phyloP scores from a whole-genome alignment of 1,140 invertebrate genomes.

The Drosophila repletoides region DNA sequence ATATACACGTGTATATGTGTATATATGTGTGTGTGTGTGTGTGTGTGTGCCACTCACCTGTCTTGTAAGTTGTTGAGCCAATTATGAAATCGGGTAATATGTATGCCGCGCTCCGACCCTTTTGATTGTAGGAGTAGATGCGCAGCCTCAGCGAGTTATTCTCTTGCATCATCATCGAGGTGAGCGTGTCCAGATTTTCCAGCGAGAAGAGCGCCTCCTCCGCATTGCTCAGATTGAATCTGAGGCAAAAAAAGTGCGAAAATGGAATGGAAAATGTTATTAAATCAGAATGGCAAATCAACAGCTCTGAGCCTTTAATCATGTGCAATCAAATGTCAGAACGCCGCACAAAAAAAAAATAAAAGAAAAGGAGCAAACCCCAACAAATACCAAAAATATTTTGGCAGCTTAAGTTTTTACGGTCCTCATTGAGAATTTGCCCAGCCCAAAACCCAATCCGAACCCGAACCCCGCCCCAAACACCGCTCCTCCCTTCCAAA shows the following conservation, averaged over 20 bases:
- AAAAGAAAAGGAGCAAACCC: too few species aligned
- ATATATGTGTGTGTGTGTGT: slow-evolving; percentile 2
- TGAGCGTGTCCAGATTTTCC: slow-evolving; percentile 79
- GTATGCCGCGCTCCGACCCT: slow-evolving; percentile 76
- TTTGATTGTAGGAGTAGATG: slow-evolving; percentile 81
- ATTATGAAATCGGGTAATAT: slow-evolving; percentile 77
- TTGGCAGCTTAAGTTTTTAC: slow-evolving; percentile 52
- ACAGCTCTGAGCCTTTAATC: slow-evolving; percentile 69
- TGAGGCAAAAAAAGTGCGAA: slow-evolving; percentile 19
- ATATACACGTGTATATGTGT: background rate
- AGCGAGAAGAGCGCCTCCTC: slow-evolving; percentile 79
- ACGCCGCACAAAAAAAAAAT: too few species aligned
- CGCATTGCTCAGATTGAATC: slow-evolving; percentile 80
- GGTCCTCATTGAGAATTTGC: slow-evolving; percentile 40
- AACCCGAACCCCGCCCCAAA: slow-evolving; percentile 1
- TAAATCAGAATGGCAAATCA: slow-evolving; percentile 71
- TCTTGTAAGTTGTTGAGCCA: slow-evolving; percentile 79
- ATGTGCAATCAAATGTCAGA: slow-evolving; percentile 56
- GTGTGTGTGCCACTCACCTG: slow-evolving; percentile 72
- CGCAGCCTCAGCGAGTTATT: slow-evolving; percentile 77
- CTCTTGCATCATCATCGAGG: slow-evolving; percentile 77
- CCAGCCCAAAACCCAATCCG: slow-evolving; percentile 1
- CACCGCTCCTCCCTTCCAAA: background rate
- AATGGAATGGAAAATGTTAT: slow-evolving; percentile 35
- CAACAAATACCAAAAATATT: slow-evolving; percentile 42